Conservation (phyloP, 2,888 invertebrate genomes). For the Phaedon cochleariae region DNA sequence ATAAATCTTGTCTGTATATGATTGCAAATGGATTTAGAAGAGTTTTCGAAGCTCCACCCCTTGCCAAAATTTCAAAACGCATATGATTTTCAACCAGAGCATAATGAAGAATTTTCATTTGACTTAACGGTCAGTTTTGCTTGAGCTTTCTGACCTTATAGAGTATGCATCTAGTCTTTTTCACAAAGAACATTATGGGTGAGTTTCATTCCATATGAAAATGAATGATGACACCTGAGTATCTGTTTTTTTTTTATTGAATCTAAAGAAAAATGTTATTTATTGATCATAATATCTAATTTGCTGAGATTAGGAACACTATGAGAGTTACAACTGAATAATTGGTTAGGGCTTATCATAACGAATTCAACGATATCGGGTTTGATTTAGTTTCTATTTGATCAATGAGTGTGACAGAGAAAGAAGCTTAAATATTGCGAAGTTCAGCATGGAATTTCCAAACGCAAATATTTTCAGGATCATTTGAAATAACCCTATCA, state of each 20-base stretch:
- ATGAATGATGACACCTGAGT: neutral
- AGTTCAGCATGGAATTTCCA: too few species aligned
- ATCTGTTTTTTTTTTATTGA: neutral
- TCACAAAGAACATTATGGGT: neutral
- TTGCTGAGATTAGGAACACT: too few species aligned
- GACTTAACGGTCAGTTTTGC: neutral
- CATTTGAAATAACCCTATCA: too few species aligned
- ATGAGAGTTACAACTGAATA: too few species aligned
- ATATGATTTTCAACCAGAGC: neutral
- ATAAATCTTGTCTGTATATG: neutral
- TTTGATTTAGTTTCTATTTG: too few species aligned
- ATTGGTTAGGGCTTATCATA: too few species aligned
- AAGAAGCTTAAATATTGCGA: too few species aligned
- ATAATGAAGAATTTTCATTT: neutral
- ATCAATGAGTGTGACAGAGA: too few species aligned
- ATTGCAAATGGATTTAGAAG: neutral
- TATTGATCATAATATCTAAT: too few species aligned
- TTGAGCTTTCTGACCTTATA: neutral
- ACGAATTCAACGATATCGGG: too few species aligned
- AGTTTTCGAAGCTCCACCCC: neutral
- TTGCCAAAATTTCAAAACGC: neutral
- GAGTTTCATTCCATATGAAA: neutral
- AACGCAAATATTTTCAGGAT: too few species aligned
- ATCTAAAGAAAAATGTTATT: too few species aligned
- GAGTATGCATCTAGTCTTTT: neutral